Base-by-base conservation (phyloP, 2,113 vertebrate species). In the Malurus elegans region DNA sequence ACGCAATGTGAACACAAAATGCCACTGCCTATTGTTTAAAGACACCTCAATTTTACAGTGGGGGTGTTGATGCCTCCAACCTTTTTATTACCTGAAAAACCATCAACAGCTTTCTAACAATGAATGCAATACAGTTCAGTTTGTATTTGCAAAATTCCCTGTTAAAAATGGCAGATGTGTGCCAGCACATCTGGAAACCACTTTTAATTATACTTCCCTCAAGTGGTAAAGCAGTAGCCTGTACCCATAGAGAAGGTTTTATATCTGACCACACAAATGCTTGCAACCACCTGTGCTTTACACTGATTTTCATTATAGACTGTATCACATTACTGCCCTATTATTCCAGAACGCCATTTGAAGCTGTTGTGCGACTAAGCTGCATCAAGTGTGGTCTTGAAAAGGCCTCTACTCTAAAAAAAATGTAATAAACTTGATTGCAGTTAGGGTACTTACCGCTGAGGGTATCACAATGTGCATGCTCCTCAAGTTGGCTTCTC, bases 151-250 rank as follows among this genome's bases (percentile, higher is more conserved):
- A 86, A 96, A 96, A 92, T 86, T 96, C 54, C 80, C 71, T 50
- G 78, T 91, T 84, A 14, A 86, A 92, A 96, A 76, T 0, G 26
- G 58, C 88, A 96, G 85, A 94, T 96, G 93, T 90, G 61, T 73
- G 94, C 93, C 86, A 96, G 79, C 79, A 97, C 95, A 98, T 97
- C 96, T 97, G 95, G 96, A 97, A 97, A 96, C 83, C 72, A 81
- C 88, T 97, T 97, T 96, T 97, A 97, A 98, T 97, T 96, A 89
- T 67, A 90, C 45, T 88, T 94, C 88, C 80, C 90, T 97, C 91
- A 95, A 96, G 82, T 71, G 70, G 93, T 75, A 95, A 96, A 88
- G 78, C 51, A 96, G 74, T 92, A 88, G 67, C 80, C 88, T 93
- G 51, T 90, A 92, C 76, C 79, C 93, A 58, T 34, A 72, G 91